Base-by-base conservation (phyloP, 1,140 invertebrate species). In the Penaeus indicus region DNA sequence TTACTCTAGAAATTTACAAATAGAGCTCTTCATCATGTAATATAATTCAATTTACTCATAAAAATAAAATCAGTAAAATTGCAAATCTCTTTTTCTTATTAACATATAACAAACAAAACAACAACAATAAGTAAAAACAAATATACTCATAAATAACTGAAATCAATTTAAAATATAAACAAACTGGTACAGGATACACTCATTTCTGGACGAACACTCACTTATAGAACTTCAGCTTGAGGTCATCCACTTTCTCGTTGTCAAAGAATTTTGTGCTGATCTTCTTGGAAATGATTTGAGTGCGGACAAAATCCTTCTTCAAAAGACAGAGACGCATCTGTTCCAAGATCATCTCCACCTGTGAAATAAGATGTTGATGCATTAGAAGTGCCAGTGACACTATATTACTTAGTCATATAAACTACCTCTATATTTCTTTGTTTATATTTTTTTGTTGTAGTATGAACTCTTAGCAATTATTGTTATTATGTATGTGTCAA, bases 201-300 rank as follows among this genome's bases (percentile, higher is more conserved):
- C 0, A 10, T 47, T 21, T 5, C 22, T 22, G 10, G 18, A 75
- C 69, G 62, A 83, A 60, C 63, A 86, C 90, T 91, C 91, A 95
- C 94, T 95, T 95, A 92, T 98, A 99, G 93, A 96, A 99, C 93
- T 98, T 98, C 61, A 99, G 94, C 94, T 99, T 99, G 38, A 99
- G 93, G 91, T 96, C 94, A 93, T 96, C 96, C 91, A 93, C 94
- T 93, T 94, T 92, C 79, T 92, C 91, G 93, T 98, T 97, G 83
- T 98, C 97, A 94, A 99, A 99, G 92, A 98, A 99, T 92, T 98
- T 99, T 0, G 96, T 96, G 92, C 96, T 99, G 89, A 99, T 99
- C 93, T 99, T 99, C 93, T 99, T 99, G 13, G 98, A 98, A 92
- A 99, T 99, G 90, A 99, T 99, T 93, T 99, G 98, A 11, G 98